These are phyloP conservation scores for Romanogobio albipinnatus DNA, from an alignment of 2,113 vertebrate genomes.

Conservation along the genomic window DNA sequence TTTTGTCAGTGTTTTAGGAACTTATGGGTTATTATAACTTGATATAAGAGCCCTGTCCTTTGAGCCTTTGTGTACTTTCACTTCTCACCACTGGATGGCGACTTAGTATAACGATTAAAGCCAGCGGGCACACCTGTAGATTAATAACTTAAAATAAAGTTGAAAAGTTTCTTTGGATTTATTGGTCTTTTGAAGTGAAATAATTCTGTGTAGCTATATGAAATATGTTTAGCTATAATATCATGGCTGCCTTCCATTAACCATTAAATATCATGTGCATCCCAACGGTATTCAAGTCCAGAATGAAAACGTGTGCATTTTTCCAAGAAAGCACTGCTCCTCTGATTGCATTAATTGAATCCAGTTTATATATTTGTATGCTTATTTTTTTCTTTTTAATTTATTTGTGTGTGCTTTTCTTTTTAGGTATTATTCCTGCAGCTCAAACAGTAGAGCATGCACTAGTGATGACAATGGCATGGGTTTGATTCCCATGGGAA, in stretches of 20 bases:
- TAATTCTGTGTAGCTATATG: background rate
- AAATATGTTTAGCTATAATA: background rate
- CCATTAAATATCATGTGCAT: background rate
- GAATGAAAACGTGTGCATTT: background rate
- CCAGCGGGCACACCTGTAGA: background rate
- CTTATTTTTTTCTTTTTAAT: too few species aligned
- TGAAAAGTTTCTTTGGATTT: background rate
- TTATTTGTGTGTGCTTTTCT: too few species aligned
- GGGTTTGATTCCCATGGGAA: too few species aligned
- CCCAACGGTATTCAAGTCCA: background rate
- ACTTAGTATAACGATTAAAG: background rate
- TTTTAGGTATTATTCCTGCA: too few species aligned
- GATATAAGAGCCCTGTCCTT: background rate
- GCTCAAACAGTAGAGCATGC: too few species aligned
- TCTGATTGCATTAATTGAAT: too few species aligned
- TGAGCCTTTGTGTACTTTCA: background rate
- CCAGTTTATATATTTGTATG: too few species aligned
- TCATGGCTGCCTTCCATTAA: background rate
- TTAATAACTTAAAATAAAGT: background rate
- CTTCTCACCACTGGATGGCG: constrained; percentile 23
- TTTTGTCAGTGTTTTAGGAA: background rate
- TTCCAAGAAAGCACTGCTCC: background rate
- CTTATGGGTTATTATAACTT: background rate
- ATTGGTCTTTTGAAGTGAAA: background rate
- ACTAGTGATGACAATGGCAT: too few species aligned